phyloP scores from a whole-genome alignment of 2,797 vertebrate species.

The Silurus lanzhouensis region DNA sequence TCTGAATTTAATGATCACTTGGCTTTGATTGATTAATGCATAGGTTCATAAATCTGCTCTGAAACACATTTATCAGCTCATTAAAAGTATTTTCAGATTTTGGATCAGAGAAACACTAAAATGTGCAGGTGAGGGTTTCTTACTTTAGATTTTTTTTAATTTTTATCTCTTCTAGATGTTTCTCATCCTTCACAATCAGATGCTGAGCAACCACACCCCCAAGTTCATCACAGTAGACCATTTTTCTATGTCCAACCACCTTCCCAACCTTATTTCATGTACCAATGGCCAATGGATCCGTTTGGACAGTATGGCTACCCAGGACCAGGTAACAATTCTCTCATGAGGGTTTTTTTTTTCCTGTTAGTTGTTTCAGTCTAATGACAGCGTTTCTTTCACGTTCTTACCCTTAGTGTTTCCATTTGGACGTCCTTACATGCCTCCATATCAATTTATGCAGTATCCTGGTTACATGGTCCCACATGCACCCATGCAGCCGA shows the following conservation, averaged over 20 bases:
- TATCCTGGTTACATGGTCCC: constrained; percentile 63
- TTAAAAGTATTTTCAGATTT: neutral
- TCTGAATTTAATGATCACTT: neutral
- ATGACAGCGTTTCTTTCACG: neutral
- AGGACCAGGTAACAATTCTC: constrained; percentile 53
- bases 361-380: neutral
- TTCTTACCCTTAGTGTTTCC: constrained; percentile 49
- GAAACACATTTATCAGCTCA: neutral
- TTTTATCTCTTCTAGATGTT: constrained; percentile 44
- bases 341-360: neutral
- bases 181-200: constrained; percentile 61
- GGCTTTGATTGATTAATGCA: neutral
- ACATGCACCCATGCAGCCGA: constrained; percentile 62
- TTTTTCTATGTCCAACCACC: constrained; percentile 68
- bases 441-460: constrained; percentile 62
- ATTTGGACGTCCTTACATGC: constrained; percentile 55
- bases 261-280: constrained; percentile 62
- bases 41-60: neutral
- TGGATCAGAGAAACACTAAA: neutral
- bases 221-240: constrained; percentile 63
- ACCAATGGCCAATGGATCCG: constrained; percentile 63
- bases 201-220: constrained; percentile 59
- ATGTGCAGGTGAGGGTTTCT: neutral
- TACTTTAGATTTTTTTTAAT: neutral
- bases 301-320: constrained; percentile 61